Evolutionary conservation across 2,797 vertebrate species (phyloP), one percentile per base, ranked within the genome.

Genomic region (Lepilemur ruficaudatus): DNA sequence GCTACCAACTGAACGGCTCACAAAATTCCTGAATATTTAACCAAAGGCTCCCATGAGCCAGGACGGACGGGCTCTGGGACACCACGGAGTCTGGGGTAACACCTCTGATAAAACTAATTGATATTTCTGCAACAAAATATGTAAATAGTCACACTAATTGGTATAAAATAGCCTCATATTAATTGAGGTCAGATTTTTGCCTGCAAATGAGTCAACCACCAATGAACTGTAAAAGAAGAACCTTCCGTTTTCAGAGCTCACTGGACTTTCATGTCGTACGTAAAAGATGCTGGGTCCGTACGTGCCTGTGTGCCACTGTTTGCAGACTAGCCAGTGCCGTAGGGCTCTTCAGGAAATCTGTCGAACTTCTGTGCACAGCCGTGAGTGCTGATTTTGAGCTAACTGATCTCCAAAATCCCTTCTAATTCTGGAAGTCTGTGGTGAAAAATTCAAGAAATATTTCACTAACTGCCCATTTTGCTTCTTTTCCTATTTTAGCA

Each of bases 151-250:
- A 76, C 70, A 91, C 65, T 93, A 90, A 97, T 95, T 92, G 57
- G 94, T 78, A 76, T 67, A 75, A 95, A 94, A 91, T 22, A 72
- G 41, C n/a, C 83, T 93, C 67, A 48, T n/a, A 61, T 80, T 75
- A 61, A 76, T 10, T 61, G 50, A 96, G 97, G 96, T 97, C 96
- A 91, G 79, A 50, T 41, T 93, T 94, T 91, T 95, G 79, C 79
- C 69, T 43, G 46, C 55, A 93, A 78, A 89, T 72, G 85, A 91
- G 70, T 94, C 94, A 97, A 72, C 69, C 69, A 72, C 78, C 94
- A 89, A 89, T 94, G 94, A 97, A 87, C 75, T 84, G 57, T 57
- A 43, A 95, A 87, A 70, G 57, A 67, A 87, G 46, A 94, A 83
- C 69, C 85, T 89, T 46, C 20, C 4, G 38, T 89, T 90, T 43